Evolutionary conservation across 2,113 vertebrate genomes (phyloP), one percentile per base, ranked within the genome.

Genomic region (Marmota flaviventris): DNA sequence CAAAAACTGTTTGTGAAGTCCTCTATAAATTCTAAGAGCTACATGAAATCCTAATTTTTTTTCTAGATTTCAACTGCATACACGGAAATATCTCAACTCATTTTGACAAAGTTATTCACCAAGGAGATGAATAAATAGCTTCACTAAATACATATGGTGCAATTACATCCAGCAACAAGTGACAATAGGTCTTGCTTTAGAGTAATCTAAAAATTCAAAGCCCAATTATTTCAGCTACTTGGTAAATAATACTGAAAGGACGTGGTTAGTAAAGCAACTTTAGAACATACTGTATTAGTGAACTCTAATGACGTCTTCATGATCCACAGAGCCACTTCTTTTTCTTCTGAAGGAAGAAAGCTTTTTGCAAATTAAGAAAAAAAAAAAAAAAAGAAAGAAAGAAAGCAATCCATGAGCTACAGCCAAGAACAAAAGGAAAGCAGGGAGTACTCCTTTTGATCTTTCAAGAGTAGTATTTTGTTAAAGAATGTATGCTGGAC

Each of bases 361-460:
- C 70, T 82, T 95, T 96, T 94, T 93, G 72, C 63, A 93, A 97
- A 97, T 97, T 72, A 84, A 93, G 91, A 63, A 25, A 37, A 58
- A 56, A 63, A 25, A 37, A 58, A 56, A 51, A 61, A 85, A 94
- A 89, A 18, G 27, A 48, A 51, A 45, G 25, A 29, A 85, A 96
- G 72, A 82, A 48, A 77, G 27, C n/a, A 51, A 97, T 63, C 93
- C 88, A 94, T 34, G 87, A 92, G 93, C 95, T 93, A 93, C 37
- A 95, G 96, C 89, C 97, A 98, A 97, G 65, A 97, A 82, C 95
- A 97, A 98, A 98, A 97, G 69, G 92, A 98, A 96, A 96, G 91
- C 90, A 97, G 86, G n/a, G 73, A 97, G 87, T 91, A 22, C 67
- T 94, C n/a, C 81, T 97, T 97, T 97, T 97, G 63, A 97, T 97